Evolutionary conservation across 2,888 invertebrate genomes (phyloP).

Genomic region (Drosophila neonasuta): DNA sequence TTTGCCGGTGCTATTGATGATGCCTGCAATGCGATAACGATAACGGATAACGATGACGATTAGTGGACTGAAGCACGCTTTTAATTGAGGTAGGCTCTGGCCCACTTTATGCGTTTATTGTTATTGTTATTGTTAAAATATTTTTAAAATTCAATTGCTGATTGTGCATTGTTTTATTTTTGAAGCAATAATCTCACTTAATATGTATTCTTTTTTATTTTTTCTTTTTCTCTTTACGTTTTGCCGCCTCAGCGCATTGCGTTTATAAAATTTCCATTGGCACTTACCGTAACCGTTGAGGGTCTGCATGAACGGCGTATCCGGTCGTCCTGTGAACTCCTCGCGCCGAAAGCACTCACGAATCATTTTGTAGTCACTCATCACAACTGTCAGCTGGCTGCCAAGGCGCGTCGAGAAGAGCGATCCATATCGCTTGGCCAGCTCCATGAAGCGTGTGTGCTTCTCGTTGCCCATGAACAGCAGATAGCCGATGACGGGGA

Average conservation of each 20-base stretch:
- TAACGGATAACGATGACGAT: background rate
- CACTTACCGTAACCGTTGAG: slow-evolving; percentile 94
- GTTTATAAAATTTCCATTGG: slow-evolving; percentile 30
- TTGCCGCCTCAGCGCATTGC: slow-evolving; percentile 20
- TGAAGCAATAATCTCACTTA: too few species aligned
- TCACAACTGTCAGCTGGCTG: slow-evolving; percentile 91
- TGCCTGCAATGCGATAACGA: slow-evolving; percentile 85
- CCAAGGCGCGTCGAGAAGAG: slow-evolving; percentile 92
- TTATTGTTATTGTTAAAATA: too few species aligned
- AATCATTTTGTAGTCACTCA: slow-evolving; percentile 93
- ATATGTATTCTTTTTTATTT: too few species aligned
- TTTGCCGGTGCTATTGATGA: slow-evolving; percentile 93
- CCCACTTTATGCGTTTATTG: background rate
- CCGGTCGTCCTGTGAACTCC: slow-evolving; percentile 94
- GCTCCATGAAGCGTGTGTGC: slow-evolving; percentile 89
- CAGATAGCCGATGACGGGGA: slow-evolving; percentile 92
- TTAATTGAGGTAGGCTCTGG: slow-evolving; percentile 76
- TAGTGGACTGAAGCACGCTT: background rate
- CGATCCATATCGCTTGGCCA: slow-evolving; percentile 90
- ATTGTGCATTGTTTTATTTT: too few species aligned
- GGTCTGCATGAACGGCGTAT: slow-evolving; percentile 92
- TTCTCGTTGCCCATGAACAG: slow-evolving; percentile 89
- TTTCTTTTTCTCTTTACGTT: background rate
- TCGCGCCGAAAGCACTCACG: slow-evolving; percentile 92
- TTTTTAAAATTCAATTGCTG: background rate